These are phyloP conservation scores for Sphyrna mokarran DNA, from an alignment of 2,113 vertebrate genomes.

Conservation along the genomic window DNA sequence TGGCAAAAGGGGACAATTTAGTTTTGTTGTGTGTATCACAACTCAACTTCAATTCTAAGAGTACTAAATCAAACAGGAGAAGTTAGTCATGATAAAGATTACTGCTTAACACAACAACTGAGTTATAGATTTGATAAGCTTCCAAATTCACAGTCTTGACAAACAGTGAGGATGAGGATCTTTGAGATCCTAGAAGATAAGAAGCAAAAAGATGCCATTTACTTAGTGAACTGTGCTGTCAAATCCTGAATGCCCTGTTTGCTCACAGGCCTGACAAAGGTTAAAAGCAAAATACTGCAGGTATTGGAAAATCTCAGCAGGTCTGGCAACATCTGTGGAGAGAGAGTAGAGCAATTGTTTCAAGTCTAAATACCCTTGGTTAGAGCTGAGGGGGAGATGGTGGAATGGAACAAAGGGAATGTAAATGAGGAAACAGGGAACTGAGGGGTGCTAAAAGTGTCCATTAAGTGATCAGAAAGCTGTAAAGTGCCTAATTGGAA, in stretches of 20 bases:
- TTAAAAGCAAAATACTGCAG: no score
- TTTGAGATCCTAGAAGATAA: neutral
- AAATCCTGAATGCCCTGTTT: neutral
- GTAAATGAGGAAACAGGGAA: no score
- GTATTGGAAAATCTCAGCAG: no score
- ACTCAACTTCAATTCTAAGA: neutral
- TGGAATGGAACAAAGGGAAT: no score
- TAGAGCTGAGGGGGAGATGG: no score
- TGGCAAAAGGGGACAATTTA: neutral
- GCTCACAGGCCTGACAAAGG: neutral
- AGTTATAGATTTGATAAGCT: neutral
- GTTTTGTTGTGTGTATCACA: neutral
- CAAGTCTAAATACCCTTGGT: no score
- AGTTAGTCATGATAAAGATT: neutral
- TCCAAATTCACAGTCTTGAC: neutral
- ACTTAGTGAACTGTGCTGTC: neutral
- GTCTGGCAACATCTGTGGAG: no score
- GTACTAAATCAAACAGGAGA: neutral
- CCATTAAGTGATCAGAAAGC: no score
- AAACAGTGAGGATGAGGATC: neutral
- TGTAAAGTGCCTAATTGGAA: no score
- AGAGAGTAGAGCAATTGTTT: no score
- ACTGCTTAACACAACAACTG: neutral
- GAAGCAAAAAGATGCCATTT: neutral
- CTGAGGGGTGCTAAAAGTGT: no score